Percentiles rank a stretch among this genome's conserved stretches.
phyloP scores from a whole-genome alignment of 2,888 invertebrate genomes.

The Elmis aenea region DNA sequence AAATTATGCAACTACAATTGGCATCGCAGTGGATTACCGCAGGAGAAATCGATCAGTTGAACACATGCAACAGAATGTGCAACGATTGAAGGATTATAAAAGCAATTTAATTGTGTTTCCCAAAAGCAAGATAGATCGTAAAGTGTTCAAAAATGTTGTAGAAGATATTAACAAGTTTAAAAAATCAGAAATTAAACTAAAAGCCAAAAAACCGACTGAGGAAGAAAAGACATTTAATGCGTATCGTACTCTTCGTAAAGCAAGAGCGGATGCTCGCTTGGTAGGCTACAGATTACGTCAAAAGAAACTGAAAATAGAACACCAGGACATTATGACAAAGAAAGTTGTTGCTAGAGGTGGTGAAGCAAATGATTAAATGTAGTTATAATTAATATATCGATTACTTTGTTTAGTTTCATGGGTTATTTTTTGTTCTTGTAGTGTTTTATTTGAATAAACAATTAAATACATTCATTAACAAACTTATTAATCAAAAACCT shows the following conservation, averaged over 20 bases:
- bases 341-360: no score
- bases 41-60: constrained; percentile 90
- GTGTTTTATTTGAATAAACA: no score
- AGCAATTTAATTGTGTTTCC: constrained; percentile 92
- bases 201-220: constrained; percentile 71
- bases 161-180: constrained; percentile 71
- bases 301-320: constrained; percentile 10
- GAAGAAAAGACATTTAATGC: constrained; percentile 85
- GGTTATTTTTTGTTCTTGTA: no score
- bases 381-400: no score
- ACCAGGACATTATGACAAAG: not conserved
- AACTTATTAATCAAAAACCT: no score
- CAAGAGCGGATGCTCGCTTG: constrained; percentile 39
- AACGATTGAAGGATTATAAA: constrained; percentile 88
- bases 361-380: no score
- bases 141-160: constrained; percentile 52
- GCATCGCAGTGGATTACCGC: constrained; percentile 88
- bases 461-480: no score
- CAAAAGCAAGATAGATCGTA: constrained; percentile 55
- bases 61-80: constrained; percentile 81
- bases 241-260: constrained; percentile 72
- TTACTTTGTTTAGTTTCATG: no score
- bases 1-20: constrained; percentile 80
- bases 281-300: constrained; percentile 10
- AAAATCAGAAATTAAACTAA: constrained; percentile 64